Percentiles rank a stretch among this genome's conserved stretches.
These are phyloP conservation scores for Climacteris rufus DNA, from an alignment of 2,113 vertebrate genomes.

Conservation along the genomic window DNA sequence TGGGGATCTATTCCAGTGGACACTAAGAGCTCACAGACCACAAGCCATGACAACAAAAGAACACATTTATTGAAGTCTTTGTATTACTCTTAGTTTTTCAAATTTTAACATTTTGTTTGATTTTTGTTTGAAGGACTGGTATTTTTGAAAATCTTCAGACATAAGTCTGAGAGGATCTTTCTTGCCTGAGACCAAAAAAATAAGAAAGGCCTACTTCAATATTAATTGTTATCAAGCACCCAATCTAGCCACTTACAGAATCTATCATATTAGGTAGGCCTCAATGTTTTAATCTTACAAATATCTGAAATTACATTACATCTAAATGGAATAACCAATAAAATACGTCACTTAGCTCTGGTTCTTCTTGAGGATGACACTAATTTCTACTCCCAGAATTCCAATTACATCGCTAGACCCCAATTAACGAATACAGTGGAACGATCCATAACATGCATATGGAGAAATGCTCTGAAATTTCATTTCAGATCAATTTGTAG, in stretches of 20 bases:
- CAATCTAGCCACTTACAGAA: not conserved
- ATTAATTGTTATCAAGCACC: not conserved
- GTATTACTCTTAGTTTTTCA: not conserved
- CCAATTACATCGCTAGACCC: not conserved
- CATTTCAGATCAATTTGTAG: not conserved
- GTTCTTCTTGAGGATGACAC: not conserved
- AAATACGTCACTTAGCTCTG: not conserved
- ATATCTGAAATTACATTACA: conserved; percentile 23
- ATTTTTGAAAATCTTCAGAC: not conserved
- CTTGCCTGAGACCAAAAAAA: not conserved
- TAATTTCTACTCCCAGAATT: conserved; percentile 35
- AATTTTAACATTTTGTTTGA: not conserved
- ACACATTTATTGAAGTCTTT: not conserved
- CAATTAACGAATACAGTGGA: not conserved
- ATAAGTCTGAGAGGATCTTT: not conserved
- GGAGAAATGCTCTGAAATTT: not conserved
- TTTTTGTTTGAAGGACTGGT: not conserved
- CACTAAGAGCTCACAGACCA: not conserved
- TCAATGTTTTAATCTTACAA: not conserved
- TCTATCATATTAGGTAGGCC: not conserved
- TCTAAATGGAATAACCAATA: conserved; percentile 16
- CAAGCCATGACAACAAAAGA: not conserved
- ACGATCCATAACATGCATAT: not conserved
- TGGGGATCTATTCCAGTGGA: not conserved
- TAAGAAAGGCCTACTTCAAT: not conserved